A percentile compares a stretch with the other conserved stretches of the same genome.
Evolutionary conservation across 2,113 vertebrate species (phyloP).

Genomic region (Hepsetus odoe): DNA sequence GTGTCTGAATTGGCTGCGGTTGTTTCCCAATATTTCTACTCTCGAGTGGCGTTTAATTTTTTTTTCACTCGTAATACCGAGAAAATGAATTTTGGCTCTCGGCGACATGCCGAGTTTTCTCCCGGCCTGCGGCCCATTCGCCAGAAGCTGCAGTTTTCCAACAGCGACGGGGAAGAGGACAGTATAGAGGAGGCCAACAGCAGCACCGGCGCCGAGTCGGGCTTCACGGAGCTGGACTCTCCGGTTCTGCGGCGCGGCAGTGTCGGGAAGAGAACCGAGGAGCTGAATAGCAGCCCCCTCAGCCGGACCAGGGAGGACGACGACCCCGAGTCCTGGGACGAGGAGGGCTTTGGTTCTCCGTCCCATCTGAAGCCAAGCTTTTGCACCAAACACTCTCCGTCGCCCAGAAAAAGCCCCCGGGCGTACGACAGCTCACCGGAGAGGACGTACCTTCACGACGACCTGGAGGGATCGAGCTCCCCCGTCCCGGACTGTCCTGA

Average conservation of each 20-base stretch:
- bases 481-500: constrained; percentile 86
- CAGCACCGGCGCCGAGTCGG: constrained; percentile 91
- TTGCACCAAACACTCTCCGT: constrained; percentile 77
- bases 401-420: constrained; percentile 75
- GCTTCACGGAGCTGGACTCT: constrained; percentile 91
- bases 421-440: constrained; percentile 65
- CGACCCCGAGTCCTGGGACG: constrained; percentile 83
- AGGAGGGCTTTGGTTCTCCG: constrained; percentile 85
- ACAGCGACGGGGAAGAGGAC: constrained; percentile 88
- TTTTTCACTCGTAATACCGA: constrained; percentile 41
- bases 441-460: constrained; percentile 54
- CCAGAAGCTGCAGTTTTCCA: constrained; percentile 84
- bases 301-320: constrained; percentile 78
- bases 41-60: neutral
- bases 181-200: constrained; percentile 84
- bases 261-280: constrained; percentile 65
- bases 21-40: neutral
- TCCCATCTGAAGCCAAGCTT: constrained; percentile 75
- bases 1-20: constrained; percentile 16
- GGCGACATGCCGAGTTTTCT: constrained; percentile 65
- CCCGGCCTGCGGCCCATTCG: constrained; percentile 73
- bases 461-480: constrained; percentile 74
- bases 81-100: constrained; percentile 72
- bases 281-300: constrained; percentile 65
- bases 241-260: constrained; percentile 74